Evolutionary conservation across 2,797 vertebrate genomes (phyloP), one percentile per base, ranked within the genome.

Genomic region (Sebastiscus albofasciatus): DNA sequence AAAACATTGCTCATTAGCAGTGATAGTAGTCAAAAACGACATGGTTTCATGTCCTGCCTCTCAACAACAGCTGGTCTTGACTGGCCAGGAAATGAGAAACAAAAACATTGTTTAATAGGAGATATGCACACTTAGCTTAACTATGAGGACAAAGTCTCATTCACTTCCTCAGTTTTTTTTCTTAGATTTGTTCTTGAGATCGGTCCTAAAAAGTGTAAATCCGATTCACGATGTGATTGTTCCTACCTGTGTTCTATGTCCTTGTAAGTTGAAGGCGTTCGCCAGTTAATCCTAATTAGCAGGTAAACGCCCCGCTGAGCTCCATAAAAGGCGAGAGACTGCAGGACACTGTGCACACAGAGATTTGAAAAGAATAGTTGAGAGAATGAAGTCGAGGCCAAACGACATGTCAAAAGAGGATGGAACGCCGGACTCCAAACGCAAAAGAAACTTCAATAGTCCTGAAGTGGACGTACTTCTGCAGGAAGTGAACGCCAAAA

Each of bases 151-250:
- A 54, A 22, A 22, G n/a, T 55, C 13, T 42, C 39, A 42, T 42
- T 42, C 39, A 42, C 13, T 42, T 42, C 0, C 39, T 42, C 39
- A 42, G 39, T 27, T 27, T 58, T 27, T 27, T 26, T 27, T 27
- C 12, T 27, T 27, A 13, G 16, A 58, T 27, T 58, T 58, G 14
- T 27, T 16, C 24, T 58, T 14, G 11, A 24, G 52, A 13, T 0
- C 13, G 39, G 39, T 14, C 39, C 0, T 16, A 42, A 42, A 42
- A 42, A 42, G 5, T 42, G 13, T 42, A 42, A 13, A 0, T 42
- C 5, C 13, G 39, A 55, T 14, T 42, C 0, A 42, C 39, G 0
- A 6, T 0, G 39, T 42, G 39, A 42, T 42, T 42, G 39, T 42
- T 42, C 39, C 0, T 42, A 42, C 39, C 5, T 0, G 39, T 42